Percentiles rank a stretch among this genome's conserved stretches.
Conservation (phyloP, 1,140 invertebrate genomes). For the Aculops lycopersici region DNA sequence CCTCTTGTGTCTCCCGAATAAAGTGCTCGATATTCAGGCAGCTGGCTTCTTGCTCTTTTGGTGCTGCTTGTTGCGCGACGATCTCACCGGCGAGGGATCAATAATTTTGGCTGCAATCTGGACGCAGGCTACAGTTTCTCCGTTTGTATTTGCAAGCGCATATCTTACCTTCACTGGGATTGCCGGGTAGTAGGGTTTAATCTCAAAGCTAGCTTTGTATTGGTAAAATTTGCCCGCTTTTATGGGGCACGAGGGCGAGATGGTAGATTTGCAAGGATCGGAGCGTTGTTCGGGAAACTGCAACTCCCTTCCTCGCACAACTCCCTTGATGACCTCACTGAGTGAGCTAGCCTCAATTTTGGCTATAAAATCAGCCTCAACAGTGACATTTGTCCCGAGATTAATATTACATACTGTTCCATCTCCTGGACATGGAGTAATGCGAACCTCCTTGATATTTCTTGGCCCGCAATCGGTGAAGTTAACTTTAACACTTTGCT, state of each 20-base stretch:
- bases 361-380: conserved; percentile 9
- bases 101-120: conserved; percentile 7
- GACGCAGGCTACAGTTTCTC: conserved; percentile 5
- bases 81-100: conserved; percentile 5
- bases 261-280: conserved; percentile 6
- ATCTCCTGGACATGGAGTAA: conserved; percentile 4
- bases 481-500: conserved; percentile 4
- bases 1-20: no score
- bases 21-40: no score
- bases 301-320: conserved; percentile 7
- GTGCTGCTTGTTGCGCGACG: no score
- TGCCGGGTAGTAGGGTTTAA: conserved; percentile 9
- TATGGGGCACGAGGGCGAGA: conserved; percentile 6
- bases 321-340: conserved; percentile 7
- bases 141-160: conserved; percentile 4
- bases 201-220: conserved; percentile 7
- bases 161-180: conserved; percentile 9
- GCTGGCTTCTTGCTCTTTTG: no score
- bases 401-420: conserved; percentile 8
- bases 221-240: conserved; percentile 5
- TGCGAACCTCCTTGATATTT: conserved; percentile 8
- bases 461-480: conserved; percentile 7
- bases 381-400: conserved; percentile 9
- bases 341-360: conserved; percentile 4
- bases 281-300: conserved; percentile 7